Conservation (phyloP, 1,140 invertebrate genomes). For the Eupristina koningsbergeri region DNA sequence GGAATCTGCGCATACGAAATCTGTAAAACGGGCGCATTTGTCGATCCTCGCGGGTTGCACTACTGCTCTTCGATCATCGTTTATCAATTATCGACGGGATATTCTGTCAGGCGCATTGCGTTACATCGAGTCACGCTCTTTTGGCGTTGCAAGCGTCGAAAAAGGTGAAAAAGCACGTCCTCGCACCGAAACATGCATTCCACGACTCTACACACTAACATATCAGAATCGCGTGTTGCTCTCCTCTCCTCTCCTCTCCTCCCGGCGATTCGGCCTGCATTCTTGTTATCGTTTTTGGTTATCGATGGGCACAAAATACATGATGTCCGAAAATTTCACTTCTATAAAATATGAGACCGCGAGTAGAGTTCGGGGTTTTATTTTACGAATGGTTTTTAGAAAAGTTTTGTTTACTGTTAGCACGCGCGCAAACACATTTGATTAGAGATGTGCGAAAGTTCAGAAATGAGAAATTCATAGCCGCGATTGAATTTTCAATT, state of each 20-base stretch:
- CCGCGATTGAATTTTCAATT: slow-evolving; percentile 11
- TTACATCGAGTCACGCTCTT: slow-evolving; percentile 32
- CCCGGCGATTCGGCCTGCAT: slow-evolving; percentile 39
- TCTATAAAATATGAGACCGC: slow-evolving; percentile 51
- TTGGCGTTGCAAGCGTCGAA: slow-evolving; percentile 4
- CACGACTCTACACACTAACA: slow-evolving; percentile 9
- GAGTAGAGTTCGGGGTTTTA: not conserved
- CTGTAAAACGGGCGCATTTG: slow-evolving; percentile 25
- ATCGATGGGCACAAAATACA: slow-evolving; percentile 23
- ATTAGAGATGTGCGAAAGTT: slow-evolving; percentile 17
- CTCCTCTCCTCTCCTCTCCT: slow-evolving; percentile 2
- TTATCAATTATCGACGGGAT: slow-evolving; percentile 51
- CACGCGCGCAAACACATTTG: slow-evolving; percentile 16
- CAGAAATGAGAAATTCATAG: not conserved
- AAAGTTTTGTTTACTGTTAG: not conserved
- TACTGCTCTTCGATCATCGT: slow-evolving; percentile 43
- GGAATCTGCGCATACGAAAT: slow-evolving; percentile 31
- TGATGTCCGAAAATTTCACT: slow-evolving; percentile 49
- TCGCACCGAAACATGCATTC: slow-evolving; percentile 30
- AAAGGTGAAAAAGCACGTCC: slow-evolving; percentile 46
- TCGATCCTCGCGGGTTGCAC: not conserved
- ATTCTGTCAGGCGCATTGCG: slow-evolving; percentile 46
- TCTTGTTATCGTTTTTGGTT: slow-evolving; percentile 53
- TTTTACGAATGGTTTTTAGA: slow-evolving; percentile 12
- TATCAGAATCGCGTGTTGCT: slow-evolving; percentile 19